Percentiles rank a stretch among this genome's conserved stretches.
Conservation (phyloP, 2,113 vertebrate genomes). For the Mastomys coucha region DNA sequence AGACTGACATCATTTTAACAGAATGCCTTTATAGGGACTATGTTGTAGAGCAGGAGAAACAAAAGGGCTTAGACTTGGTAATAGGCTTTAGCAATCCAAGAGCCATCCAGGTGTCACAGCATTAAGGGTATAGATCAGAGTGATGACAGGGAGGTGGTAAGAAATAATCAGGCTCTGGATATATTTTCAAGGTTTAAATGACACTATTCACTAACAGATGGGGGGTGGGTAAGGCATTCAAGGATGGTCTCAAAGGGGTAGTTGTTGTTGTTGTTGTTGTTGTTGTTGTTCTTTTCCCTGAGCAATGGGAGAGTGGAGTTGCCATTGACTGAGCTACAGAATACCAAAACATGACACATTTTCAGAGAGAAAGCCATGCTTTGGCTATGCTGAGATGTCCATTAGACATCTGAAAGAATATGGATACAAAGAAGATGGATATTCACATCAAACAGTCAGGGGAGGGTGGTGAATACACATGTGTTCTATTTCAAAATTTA, state of each 20-base stretch:
- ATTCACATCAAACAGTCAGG: not conserved
- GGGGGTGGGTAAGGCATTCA: not conserved
- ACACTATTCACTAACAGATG: not conserved
- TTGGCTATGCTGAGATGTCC: conserved; percentile 3
- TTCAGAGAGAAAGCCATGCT: conserved; percentile 5
- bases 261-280: not conserved
- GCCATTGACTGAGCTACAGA: not conserved
- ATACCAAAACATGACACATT: not conserved
- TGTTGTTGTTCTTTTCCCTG: not conserved
- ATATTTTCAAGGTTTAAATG: conserved; percentile 30
- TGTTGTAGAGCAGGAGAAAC: not conserved
- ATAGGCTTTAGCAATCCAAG: not conserved
- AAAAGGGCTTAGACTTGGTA: not conserved
- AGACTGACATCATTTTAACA: conserved; percentile 20
- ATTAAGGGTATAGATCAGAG: not conserved
- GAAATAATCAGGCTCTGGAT: not conserved
- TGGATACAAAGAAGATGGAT: conserved; percentile 4
- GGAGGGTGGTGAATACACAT: not conserved
- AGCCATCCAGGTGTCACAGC: not conserved
- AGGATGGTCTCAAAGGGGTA: not conserved
- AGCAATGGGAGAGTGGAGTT: not conserved
- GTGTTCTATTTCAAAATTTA: not conserved
- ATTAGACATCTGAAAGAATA: conserved; percentile 42
- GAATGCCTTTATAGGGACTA: not conserved
- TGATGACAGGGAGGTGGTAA: not conserved